A percentile compares a stretch with the other conserved stretches of the same genome.
Conservation (phyloP, 2,113 vertebrate genomes). For the Thomomys bottae region DNA sequence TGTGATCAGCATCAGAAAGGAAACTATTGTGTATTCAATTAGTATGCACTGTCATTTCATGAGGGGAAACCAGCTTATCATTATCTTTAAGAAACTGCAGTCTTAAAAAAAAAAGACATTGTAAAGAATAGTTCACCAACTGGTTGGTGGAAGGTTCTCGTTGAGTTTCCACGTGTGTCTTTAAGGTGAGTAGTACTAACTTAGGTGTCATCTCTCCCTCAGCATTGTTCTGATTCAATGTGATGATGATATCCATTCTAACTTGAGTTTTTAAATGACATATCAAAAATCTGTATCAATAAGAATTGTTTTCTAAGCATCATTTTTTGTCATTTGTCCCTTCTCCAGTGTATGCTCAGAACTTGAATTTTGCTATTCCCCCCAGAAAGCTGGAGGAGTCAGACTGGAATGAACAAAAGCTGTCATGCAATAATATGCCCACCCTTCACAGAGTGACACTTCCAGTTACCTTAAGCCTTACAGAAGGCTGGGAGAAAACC, state of each 20-base stretch:
- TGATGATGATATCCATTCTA: conserved; percentile 1
- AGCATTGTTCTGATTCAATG: neutral
- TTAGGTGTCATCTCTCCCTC: neutral
- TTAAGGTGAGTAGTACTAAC: neutral
- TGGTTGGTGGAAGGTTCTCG: neutral
- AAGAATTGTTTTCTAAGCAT: neutral
- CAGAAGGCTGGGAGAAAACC: neutral
- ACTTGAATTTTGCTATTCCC: neutral
- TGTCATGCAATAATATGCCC: neutral
- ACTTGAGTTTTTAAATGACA: neutral
- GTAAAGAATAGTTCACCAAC: neutral
- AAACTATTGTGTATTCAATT: conserved; percentile 25
- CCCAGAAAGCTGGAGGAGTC: neutral
- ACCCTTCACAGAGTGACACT: neutral
- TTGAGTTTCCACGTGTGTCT: neutral
- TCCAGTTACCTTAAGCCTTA: neutral
- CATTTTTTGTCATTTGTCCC: neutral
- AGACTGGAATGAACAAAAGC: neutral
- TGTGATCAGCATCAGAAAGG: neutral
- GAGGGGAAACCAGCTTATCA: neutral
- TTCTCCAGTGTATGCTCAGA: neutral
- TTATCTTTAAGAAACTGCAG: conserved; percentile 34
- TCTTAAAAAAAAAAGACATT: neutral
- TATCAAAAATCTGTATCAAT: conserved; percentile 3
- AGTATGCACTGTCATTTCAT: conserved; percentile 26